Conservation (phyloP, 2,888 invertebrate species). For the Phortica magna region DNA sequence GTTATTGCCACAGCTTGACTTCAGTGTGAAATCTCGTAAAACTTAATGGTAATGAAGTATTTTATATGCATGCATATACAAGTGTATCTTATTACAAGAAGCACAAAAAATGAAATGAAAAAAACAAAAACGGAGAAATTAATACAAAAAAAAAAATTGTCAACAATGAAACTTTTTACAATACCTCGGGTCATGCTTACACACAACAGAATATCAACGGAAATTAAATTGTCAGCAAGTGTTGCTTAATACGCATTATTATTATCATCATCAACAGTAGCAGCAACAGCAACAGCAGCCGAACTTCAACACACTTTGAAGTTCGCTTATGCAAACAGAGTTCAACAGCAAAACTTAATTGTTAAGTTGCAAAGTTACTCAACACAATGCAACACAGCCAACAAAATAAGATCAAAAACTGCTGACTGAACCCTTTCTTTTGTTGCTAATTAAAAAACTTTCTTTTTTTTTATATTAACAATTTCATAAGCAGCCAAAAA, state of each 20-base stretch:
- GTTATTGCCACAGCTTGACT: conserved; percentile 63
- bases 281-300: conserved; percentile 1
- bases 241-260: conserved; percentile 71
- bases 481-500: conserved; percentile 50
- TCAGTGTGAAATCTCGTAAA: conserved; percentile 29
- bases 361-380: conserved; percentile 69
- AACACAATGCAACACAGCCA: conserved; percentile 54
- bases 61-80: not conserved
- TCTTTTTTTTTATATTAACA: conserved; percentile 54
- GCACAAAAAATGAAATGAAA: not conserved
- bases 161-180: conserved; percentile 10
- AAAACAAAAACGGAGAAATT: not conserved
- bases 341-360: conserved; percentile 61
- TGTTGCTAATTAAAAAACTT: conserved; percentile 75
- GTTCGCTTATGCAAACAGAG: not conserved
- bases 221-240: conserved; percentile 72
- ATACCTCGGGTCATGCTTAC: conserved; percentile 2
- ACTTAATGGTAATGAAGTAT: conserved; percentile 13
- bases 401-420: conserved; percentile 27
- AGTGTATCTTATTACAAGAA: conserved; percentile 9
- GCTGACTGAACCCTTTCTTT: conserved; percentile 65
- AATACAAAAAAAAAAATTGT: not conserved
- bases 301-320: conserved; percentile 15
- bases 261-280: conserved; percentile 60
- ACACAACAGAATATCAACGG: conserved; percentile 17